A percentile compares a stretch with the other conserved stretches of the same genome.
Evolutionary conservation across 2,888 invertebrate genomes (phyloP).

Genomic region (Criorhina ranunculi): DNA sequence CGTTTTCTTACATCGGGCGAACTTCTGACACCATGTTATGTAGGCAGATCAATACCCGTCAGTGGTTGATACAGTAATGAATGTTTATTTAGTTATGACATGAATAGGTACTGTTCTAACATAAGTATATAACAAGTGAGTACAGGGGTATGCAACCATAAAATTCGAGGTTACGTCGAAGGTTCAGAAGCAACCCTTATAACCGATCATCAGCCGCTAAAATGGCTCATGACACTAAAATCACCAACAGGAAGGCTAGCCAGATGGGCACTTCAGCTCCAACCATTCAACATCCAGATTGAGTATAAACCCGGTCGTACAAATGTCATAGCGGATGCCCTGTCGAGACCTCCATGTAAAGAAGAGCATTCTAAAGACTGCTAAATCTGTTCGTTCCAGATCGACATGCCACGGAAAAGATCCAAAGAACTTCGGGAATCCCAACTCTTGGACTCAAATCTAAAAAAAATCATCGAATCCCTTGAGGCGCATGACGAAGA

Average conservation of each 20-base stretch:
- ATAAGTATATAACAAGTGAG: too few species aligned
- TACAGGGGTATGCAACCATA: too few species aligned
- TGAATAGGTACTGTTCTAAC: too few species aligned
- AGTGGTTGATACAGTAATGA: too few species aligned
- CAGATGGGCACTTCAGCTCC: too few species aligned
- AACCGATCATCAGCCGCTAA: conserved; percentile 29
- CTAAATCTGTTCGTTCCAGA: conserved; percentile 2
- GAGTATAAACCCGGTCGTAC: conserved; percentile 14
- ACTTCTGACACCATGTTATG: too few species aligned
- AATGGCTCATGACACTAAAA: neutral
- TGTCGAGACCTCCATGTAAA: conserved; percentile 17
- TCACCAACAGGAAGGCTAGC: too few species aligned
- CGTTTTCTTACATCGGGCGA: too few species aligned
- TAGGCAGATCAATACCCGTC: too few species aligned
- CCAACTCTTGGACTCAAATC: conserved; percentile 10
- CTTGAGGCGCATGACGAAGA: conserved; percentile 11
- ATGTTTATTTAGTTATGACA: too few species aligned
- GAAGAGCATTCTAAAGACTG: conserved; percentile 17
- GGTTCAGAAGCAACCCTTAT: neutral
- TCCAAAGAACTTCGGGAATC: neutral
- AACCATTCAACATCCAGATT: neutral
- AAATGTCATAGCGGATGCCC: conserved; percentile 7
- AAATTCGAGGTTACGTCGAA: neutral
- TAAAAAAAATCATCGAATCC: conserved; percentile 11
- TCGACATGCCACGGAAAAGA: conserved; percentile 12